phyloP scores from a whole-genome alignment of 2,888 invertebrate species.

The Leucophenga montana region DNA sequence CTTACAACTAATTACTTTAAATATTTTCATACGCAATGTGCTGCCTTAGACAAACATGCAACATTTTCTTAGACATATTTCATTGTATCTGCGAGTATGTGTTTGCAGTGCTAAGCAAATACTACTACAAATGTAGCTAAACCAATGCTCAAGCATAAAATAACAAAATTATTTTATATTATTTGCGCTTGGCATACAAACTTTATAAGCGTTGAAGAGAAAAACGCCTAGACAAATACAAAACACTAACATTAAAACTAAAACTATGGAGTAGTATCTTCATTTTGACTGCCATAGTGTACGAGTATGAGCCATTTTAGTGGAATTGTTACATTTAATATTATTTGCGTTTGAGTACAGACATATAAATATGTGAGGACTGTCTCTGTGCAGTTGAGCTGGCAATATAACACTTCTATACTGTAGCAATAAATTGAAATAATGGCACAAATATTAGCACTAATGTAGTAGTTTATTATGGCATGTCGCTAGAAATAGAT shows the following conservation, averaged over 20 bases:
- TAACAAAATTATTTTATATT: slow-evolving; percentile 26
- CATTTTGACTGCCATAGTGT: too few relatives aligned
- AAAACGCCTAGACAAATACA: background rate
- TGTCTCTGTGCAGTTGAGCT: too few relatives aligned
- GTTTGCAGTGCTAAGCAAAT: background rate
- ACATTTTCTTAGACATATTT: background rate
- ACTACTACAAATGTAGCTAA: background rate
- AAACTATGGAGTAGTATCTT: too few relatives aligned
- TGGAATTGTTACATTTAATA: too few relatives aligned
- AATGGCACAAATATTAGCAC: too few relatives aligned
- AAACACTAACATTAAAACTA: background rate
- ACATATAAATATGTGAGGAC: too few relatives aligned
- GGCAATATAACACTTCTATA: too few relatives aligned
- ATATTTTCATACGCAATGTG: slow-evolving; percentile 48
- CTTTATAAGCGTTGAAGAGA: background rate
- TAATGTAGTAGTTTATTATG: background rate
- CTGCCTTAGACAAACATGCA: background rate
- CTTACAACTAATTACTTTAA: slow-evolving; percentile 58
- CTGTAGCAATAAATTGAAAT: too few relatives aligned
- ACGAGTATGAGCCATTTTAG: slow-evolving; percentile 3
- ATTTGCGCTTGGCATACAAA: slow-evolving; percentile 19
- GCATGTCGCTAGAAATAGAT: background rate
- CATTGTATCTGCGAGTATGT: background rate
- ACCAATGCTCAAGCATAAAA: background rate
- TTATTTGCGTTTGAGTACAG: too few relatives aligned